A percentile compares a stretch with the other conserved stretches of the same genome.
phyloP scores from a whole-genome alignment of 1,140 invertebrate genomes.

The Macrocentrus cingulum region DNA sequence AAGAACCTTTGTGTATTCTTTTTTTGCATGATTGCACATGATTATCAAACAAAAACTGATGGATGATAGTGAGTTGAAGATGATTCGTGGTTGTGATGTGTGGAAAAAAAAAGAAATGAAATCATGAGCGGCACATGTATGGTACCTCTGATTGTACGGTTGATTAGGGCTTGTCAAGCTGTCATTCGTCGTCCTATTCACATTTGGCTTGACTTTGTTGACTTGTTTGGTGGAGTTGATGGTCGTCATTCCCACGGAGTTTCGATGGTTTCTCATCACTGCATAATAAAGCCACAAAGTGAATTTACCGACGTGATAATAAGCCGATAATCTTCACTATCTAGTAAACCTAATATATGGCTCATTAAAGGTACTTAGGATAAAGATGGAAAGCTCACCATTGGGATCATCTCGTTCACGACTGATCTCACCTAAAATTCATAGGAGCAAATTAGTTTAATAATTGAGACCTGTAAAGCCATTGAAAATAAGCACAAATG shows the following conservation, averaged over 20 bases:
- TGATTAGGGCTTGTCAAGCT: slow-evolving; percentile 57
- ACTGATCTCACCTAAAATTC: slow-evolving; percentile 64
- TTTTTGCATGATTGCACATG: too few relatives aligned
- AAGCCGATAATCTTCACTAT: too few relatives aligned
- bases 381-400: slow-evolving; percentile 52
- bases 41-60: too few relatives aligned
- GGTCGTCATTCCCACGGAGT: slow-evolving; percentile 68
- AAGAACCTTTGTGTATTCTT: too few relatives aligned
- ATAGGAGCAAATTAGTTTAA: slow-evolving; percentile 40
- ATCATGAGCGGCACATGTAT: slow-evolving; percentile 19
- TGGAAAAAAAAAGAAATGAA: slow-evolving; percentile 15
- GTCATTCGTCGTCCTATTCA: slow-evolving; percentile 72
- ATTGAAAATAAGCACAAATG: slow-evolving; percentile 33
- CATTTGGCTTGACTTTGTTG: slow-evolving; percentile 83
- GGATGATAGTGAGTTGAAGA: slow-evolving; percentile 21
- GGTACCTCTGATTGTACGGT: slow-evolving; percentile 56
- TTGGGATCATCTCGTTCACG: slow-evolving; percentile 62
- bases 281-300: slow-evolving; percentile 38
- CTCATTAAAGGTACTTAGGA: not conserved
- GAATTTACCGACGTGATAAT: too few relatives aligned
- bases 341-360: not conserved
- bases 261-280: slow-evolving; percentile 69
- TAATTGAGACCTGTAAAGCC: slow-evolving; percentile 18
- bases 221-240: slow-evolving; percentile 71
- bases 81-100: slow-evolving; percentile 28